A percentile compares a stretch with the other conserved stretches of the same genome.
Conservation (phyloP, 1,140 invertebrate species). For the Cecropterus lyciades region DNA sequence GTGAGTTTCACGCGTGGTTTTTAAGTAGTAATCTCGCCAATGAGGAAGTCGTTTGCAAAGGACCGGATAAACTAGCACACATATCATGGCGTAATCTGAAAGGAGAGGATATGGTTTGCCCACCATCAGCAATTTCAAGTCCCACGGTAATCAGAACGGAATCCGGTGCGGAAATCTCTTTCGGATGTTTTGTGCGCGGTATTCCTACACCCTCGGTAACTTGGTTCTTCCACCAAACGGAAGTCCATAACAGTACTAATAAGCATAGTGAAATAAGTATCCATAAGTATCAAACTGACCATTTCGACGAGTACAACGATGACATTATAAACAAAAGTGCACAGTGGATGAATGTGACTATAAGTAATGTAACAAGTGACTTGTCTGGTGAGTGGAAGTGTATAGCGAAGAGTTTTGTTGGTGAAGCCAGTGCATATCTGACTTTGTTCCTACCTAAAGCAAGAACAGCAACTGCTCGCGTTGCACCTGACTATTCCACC, state of each 20-base stretch:
- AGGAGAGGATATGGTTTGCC: slow-evolving; percentile 69
- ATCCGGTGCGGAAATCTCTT: slow-evolving; percentile 82
- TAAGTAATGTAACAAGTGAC: slow-evolving; percentile 76
- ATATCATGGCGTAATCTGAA: slow-evolving; percentile 63
- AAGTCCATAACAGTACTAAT: slow-evolving; percentile 59
- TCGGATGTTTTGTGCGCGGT: slow-evolving; percentile 92
- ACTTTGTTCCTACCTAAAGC: slow-evolving; percentile 73
- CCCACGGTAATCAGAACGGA: slow-evolving; percentile 72
- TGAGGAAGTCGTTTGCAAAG: slow-evolving; percentile 68
- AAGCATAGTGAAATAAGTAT: slow-evolving; percentile 62
- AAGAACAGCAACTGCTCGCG: slow-evolving; percentile 63
- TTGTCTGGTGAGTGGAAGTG: slow-evolving; percentile 79
- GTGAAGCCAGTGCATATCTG: slow-evolving; percentile 66
- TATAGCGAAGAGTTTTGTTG: slow-evolving; percentile 71
- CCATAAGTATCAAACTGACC: slow-evolving; percentile 52
- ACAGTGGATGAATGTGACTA: slow-evolving; percentile 77
- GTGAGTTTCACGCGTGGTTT: slow-evolving; percentile 92
- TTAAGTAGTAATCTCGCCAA: slow-evolving; percentile 85
- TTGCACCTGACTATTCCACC: slow-evolving; percentile 72
- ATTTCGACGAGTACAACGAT: slow-evolving; percentile 64
- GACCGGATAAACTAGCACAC: slow-evolving; percentile 57
- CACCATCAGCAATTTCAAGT: slow-evolving; percentile 58
- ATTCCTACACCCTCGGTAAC: slow-evolving; percentile 92
- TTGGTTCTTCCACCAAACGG: slow-evolving; percentile 90
- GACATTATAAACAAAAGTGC: slow-evolving; percentile 73